phyloP scores from a whole-genome alignment of 2,888 invertebrate species.

The Cylindroiulus punctatus region DNA sequence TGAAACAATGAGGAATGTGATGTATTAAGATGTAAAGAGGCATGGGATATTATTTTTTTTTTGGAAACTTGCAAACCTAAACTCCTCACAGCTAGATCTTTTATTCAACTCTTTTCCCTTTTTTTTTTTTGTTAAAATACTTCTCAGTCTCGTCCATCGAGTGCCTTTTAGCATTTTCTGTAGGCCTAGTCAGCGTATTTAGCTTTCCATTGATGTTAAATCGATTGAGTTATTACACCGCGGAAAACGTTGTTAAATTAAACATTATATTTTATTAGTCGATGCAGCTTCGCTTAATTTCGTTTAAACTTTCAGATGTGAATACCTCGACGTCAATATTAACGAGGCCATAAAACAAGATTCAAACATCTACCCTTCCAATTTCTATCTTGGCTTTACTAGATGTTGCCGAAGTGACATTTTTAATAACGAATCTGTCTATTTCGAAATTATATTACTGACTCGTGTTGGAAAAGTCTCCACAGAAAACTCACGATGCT shows the following conservation, averaged over 20 bases:
- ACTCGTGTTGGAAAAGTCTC: background rate
- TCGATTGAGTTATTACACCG: slow-evolving; percentile 24
- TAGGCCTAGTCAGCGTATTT: background rate
- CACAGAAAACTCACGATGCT: too few relatives aligned
- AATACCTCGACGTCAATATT: slow-evolving; percentile 1
- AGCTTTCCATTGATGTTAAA: slow-evolving; percentile 18
- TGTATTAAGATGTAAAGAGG: too few relatives aligned
- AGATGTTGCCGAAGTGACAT: background rate
- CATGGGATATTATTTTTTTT: too few relatives aligned
- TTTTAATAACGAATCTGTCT: background rate
- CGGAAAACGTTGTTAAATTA: slow-evolving; percentile 43
- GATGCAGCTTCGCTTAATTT: slow-evolving; percentile 21
- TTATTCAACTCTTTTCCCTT: too few relatives aligned
- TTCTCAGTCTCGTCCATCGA: background rate
- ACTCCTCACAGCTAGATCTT: too few relatives aligned
- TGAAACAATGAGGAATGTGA: too few relatives aligned
- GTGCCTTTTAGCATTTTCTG: background rate
- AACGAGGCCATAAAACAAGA: background rate
- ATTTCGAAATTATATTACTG: background rate
- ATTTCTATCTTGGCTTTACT: background rate
- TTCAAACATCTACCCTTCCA: background rate
- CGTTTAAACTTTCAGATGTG: background rate
- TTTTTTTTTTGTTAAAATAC: too few relatives aligned
- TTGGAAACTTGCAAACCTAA: too few relatives aligned
- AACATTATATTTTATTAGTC: slow-evolving; percentile 37